Conservation (phyloP, 2,888 invertebrate genomes). For the Drosophila phalerata region DNA sequence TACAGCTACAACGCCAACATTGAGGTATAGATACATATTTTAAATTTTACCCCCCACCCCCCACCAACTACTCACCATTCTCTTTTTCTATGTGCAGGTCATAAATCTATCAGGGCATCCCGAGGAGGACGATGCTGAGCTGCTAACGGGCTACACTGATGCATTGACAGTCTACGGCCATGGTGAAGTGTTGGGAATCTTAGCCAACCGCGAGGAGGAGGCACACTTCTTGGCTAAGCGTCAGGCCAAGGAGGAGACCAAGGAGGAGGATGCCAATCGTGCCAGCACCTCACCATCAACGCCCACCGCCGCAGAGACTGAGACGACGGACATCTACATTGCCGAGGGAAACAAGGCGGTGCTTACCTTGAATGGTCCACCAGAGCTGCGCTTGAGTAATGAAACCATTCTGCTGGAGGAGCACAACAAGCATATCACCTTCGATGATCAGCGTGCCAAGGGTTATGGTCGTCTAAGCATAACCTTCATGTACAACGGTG, state of each 20-base stretch:
- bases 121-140: constrained; percentile 88
- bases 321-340: constrained; percentile 86
- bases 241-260: constrained; percentile 74
- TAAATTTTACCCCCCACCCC: background rate
- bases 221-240: constrained; percentile 83
- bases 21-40: constrained; percentile 85
- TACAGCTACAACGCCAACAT: constrained; percentile 88
- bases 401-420: constrained; percentile 70
- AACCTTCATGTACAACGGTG: constrained; percentile 75
- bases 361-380: constrained; percentile 87
- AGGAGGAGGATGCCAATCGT: constrained; percentile 50
- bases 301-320: constrained; percentile 79
- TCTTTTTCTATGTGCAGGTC: constrained; percentile 83
- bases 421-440: constrained; percentile 80
- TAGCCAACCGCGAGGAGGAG: constrained; percentile 86
- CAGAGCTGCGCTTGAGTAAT: constrained; percentile 85
- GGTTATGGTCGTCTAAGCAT: constrained; percentile 81
- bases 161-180: constrained; percentile 87
- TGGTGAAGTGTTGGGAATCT: constrained; percentile 87
- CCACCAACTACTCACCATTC: background rate
- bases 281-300: constrained; percentile 78
- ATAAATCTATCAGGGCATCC: constrained; percentile 86
- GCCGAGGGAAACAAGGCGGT: constrained; percentile 87
- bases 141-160: constrained; percentile 87
- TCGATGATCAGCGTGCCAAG: constrained; percentile 79